These are phyloP conservation scores for Drosophila gunungcola DNA, from an alignment of 1,140 invertebrate species.

Conservation along the genomic window DNA sequence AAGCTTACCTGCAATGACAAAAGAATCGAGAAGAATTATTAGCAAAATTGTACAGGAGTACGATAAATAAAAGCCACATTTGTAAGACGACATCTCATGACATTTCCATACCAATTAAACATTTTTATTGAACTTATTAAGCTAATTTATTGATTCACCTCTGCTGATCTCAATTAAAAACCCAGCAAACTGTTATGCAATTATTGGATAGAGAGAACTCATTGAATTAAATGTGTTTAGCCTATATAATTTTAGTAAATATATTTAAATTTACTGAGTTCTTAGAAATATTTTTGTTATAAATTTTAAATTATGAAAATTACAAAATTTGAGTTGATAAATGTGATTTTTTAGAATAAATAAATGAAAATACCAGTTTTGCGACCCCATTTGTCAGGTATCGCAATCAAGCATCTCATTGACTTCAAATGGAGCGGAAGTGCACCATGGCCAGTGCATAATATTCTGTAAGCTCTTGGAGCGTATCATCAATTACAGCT, in stretches of 20 bases:
- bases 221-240: background rate
- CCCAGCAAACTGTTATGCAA: background rate
- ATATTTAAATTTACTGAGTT: too few relatives aligned
- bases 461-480: slow-evolving; percentile 34
- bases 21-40: slow-evolving; percentile 1
- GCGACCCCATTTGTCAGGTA: slow-evolving; percentile 4
- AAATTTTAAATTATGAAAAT: too few relatives aligned
- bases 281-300: too few relatives aligned
- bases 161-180: slow-evolving; percentile 5
- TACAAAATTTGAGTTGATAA: background rate
- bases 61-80: background rate
- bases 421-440: slow-evolving; percentile 59
- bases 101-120: background rate
- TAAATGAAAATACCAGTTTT: background rate
- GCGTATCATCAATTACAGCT: slow-evolving; percentile 34
- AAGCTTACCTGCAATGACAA: slow-evolving; percentile 50
- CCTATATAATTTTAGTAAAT: too few relatives aligned
- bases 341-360: background rate
- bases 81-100: background rate
- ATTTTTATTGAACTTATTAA: background rate
- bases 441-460: slow-evolving; percentile 47
- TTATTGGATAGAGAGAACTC: background rate
- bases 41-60: background rate
- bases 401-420: slow-evolving; percentile 16
- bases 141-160: slow-evolving; percentile 7